These are phyloP conservation scores for Cariama cristata DNA, from an alignment of 2,113 vertebrate genomes.

Conservation along the genomic window DNA sequence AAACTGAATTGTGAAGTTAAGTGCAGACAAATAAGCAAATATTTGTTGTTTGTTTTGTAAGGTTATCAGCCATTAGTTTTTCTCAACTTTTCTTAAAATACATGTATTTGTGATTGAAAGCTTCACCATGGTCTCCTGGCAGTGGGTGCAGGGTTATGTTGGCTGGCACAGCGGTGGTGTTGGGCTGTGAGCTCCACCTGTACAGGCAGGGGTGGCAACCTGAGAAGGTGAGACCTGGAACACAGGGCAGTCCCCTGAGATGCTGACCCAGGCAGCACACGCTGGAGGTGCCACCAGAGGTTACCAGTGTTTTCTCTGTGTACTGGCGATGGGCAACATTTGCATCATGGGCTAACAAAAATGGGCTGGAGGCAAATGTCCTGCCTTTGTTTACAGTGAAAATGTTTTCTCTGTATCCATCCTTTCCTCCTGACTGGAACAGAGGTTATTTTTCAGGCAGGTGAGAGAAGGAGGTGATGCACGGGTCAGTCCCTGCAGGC, in stretches of 20 bases:
- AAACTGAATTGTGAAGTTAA: neutral
- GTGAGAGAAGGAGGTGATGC: neutral
- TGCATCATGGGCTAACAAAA: neutral
- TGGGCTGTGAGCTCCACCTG: neutral
- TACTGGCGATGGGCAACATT: neutral
- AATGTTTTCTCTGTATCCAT: neutral
- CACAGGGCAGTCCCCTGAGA: neutral
- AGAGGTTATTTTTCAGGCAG: neutral
- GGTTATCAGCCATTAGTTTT: neutral
- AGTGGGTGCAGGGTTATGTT: neutral
- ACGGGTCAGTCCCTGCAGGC: neutral
- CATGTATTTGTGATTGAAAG: neutral
- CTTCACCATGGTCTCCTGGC: neutral
- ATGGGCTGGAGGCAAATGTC: neutral
- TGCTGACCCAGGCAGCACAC: neutral
- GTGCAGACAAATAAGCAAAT: neutral
- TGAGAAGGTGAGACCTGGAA: neutral
- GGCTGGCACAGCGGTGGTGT: fast-evolving
- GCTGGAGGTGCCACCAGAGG: neutral
- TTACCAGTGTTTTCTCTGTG: fast-evolving
- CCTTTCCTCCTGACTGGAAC: neutral
- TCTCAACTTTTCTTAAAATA: neutral
- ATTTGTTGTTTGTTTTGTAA: neutral
- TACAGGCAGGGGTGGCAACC: fast-evolving
- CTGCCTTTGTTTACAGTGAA: neutral